Conservation (phyloP, 2,888 invertebrate genomes). For the Morpho achilles region DNA sequence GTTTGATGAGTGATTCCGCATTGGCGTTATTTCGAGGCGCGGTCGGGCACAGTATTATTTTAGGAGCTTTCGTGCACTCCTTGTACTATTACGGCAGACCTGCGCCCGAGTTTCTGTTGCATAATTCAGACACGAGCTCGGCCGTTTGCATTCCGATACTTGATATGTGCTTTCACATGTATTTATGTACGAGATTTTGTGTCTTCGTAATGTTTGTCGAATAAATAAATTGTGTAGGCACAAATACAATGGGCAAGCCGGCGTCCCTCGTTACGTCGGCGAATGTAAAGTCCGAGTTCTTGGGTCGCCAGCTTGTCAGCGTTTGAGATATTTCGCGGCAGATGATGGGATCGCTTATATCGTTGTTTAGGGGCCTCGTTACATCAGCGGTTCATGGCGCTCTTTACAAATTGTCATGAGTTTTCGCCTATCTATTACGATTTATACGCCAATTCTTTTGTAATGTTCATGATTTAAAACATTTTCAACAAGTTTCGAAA, state of each 20-base stretch:
- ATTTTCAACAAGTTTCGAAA: conserved; percentile 1
- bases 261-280: conserved; percentile 76
- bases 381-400: conserved; percentile 67
- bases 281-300: conserved; percentile 70
- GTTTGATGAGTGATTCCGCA: conserved; percentile 30
- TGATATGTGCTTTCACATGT: conserved; percentile 79
- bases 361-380: conserved; percentile 76
- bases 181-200: conserved; percentile 79
- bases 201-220: conserved; percentile 77
- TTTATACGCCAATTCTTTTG: conserved; percentile 47
- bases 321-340: conserved; percentile 64
- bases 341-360: conserved; percentile 54
- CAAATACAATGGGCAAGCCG: conserved; percentile 74
- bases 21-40: conserved; percentile 29
- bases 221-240: conserved; percentile 77
- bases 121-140: conserved; percentile 75
- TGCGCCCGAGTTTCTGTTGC: conserved; percentile 67
- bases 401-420: conserved; percentile 70
- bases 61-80: conserved; percentile 59
- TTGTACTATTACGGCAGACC: conserved; percentile 67
- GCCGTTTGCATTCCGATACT: conserved; percentile 78
- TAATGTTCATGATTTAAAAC: conserved; percentile 37
- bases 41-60: conserved; percentile 54
- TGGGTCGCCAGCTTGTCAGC: conserved; percentile 69
- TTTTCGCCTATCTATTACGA: conserved; percentile 41